Evolutionary conservation across 1,140 invertebrate species (phyloP).

Genomic region (Streblospio benedicti): DNA sequence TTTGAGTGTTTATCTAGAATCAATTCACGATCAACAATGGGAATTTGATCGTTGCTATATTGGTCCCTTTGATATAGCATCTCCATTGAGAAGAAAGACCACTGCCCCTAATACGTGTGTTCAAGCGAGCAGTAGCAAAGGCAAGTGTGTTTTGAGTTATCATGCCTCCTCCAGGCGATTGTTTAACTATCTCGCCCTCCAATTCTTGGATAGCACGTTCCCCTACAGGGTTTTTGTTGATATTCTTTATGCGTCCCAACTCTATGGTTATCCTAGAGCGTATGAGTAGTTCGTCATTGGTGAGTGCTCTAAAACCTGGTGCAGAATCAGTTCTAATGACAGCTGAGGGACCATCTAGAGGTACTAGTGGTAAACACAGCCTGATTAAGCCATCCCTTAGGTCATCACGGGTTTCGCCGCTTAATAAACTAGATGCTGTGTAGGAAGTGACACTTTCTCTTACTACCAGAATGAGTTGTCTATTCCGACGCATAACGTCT

Average conservation of each 20-base stretch:
- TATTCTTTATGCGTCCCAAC: slow-evolving; percentile 19
- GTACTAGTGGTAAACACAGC: neutral
- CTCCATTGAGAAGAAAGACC: too few species aligned
- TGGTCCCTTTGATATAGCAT: too few species aligned
- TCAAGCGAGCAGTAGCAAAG: neutral
- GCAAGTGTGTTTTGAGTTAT: neutral
- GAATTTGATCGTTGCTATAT: too few species aligned
- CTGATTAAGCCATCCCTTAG: neutral
- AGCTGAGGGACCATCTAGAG: slow-evolving; percentile 15
- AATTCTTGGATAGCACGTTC: slow-evolving; percentile 15
- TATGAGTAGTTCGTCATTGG: slow-evolving; percentile 15
- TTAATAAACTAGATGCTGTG: neutral
- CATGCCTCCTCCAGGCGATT: neutral
- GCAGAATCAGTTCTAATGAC: slow-evolving; percentile 21
- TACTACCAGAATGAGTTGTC: slow-evolving; percentile 3
- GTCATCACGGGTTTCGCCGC: neutral
- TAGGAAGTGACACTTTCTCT: neutral
- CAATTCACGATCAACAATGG: too few species aligned
- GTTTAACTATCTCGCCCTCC: neutral
- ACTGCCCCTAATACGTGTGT: neutral
- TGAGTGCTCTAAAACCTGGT: slow-evolving; percentile 19
- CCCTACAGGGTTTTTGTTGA: slow-evolving; percentile 22
- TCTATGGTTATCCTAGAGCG: slow-evolving; percentile 13
- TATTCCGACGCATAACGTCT: slow-evolving; percentile 4
- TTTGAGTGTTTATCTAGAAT: too few species aligned